phyloP scores from a whole-genome alignment of 30 jellyfish, hydroid and myxozoan genomes.

The Cassiopea andromeda region DNA sequence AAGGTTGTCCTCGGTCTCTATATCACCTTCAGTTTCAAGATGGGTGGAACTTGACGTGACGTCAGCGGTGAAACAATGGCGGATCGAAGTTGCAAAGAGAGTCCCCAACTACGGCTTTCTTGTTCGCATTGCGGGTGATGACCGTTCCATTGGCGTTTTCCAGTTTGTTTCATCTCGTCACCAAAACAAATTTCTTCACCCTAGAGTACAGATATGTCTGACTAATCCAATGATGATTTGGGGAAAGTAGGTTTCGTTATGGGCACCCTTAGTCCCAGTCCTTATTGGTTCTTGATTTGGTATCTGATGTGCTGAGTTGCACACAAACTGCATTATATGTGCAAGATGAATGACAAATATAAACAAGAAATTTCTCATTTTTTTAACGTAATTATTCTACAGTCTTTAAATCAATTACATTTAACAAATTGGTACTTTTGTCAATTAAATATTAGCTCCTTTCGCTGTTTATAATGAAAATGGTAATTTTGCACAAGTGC shows the following conservation, averaged over 20 bases:
- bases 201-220: constrained; percentile 73
- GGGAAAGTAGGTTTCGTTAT: constrained; percentile 19
- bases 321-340: no score
- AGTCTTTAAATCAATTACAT: no score
- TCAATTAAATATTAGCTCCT: no score
- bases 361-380: no score
- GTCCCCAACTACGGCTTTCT: constrained; percentile 78
- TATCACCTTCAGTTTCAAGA: constrained; percentile 52
- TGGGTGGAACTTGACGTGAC: constrained; percentile 80
- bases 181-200: constrained; percentile 64
- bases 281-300: no score
- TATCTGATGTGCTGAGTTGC: no score
- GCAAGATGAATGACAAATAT: no score
- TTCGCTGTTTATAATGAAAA: no score
- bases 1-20: constrained; percentile 62
- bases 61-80: constrained; percentile 76
- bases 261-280: no score
- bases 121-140: constrained; percentile 78
- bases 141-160: constrained; percentile 64
- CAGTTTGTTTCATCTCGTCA: constrained; percentile 79
- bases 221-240: constrained; percentile 55
- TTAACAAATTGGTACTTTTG: no score
- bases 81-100: constrained; percentile 48
- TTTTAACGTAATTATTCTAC: no score
- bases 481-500: no score